phyloP scores from a whole-genome alignment of 2,113 vertebrate species.

The Austrofundulus limnaeus region DNA sequence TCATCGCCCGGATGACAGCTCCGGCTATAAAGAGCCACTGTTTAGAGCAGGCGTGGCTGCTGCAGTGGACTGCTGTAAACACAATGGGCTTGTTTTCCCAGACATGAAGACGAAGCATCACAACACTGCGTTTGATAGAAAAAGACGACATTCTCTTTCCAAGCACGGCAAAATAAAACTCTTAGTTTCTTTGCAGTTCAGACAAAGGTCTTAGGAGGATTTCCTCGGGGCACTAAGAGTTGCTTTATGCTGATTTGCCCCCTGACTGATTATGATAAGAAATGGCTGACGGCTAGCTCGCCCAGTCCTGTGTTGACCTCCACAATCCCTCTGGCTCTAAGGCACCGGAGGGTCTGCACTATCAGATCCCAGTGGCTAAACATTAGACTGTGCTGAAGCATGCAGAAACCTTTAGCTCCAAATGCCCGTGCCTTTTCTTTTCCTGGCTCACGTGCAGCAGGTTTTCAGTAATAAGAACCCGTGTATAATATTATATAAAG shows the following conservation, averaged over 20 bases:
- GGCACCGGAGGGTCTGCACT: conserved; percentile 53
- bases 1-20: conserved; percentile 62
- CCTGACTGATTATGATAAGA: conserved; percentile 64
- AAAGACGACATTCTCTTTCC: not conserved
- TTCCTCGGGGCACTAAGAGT: conserved; percentile 30
- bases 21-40: conserved; percentile 50
- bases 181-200: conserved; percentile 32
- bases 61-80: conserved; percentile 57
- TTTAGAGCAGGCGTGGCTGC: conserved; percentile 64
- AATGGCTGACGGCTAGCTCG: conserved; percentile 54
- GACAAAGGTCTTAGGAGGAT: conserved; percentile 35
- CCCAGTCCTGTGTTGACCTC: conserved; percentile 56
- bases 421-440: conserved; percentile 31
- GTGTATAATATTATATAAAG: conserved; percentile 35
- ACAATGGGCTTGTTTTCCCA: conserved; percentile 29
- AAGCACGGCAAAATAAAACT: conserved; percentile 20
- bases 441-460: conserved; percentile 19
- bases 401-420: conserved; percentile 37
- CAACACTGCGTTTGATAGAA: conserved; percentile 17
- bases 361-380: conserved; percentile 54
- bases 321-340: conserved; percentile 52
- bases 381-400: conserved; percentile 56
- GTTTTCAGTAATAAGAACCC: conserved; percentile 16
- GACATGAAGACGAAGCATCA: conserved; percentile 25
- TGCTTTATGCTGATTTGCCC: conserved; percentile 55